Conservation (phyloP, 2,797 vertebrate species). For the Oceanodroma leucorhoa region DNA sequence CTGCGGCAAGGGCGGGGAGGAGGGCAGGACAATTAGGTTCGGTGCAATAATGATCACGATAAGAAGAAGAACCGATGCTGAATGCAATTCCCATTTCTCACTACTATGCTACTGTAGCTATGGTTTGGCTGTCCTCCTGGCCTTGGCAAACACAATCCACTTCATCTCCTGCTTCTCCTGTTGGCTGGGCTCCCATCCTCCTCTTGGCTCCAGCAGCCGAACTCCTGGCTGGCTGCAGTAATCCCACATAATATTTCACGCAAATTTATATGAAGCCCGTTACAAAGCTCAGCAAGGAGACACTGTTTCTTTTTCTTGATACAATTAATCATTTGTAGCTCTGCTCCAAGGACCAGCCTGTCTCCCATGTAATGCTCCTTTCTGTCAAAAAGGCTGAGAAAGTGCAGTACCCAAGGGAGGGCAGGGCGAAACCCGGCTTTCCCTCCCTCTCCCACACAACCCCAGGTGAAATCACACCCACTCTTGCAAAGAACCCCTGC, state of each 20-base stretch:
- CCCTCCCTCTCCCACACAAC: background rate
- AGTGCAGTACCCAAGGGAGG: background rate
- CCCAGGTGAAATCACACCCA: background rate
- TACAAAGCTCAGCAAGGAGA: constrained; percentile 72
- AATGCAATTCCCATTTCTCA: constrained; percentile 40
- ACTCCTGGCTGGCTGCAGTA: constrained; percentile 68
- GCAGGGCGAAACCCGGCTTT: background rate
- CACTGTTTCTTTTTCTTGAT: constrained; percentile 71
- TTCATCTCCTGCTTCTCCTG: constrained; percentile 71
- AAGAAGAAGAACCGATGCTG: background rate
- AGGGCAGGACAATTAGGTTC: background rate
- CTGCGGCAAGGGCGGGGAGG: background rate
- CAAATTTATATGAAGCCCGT: constrained; percentile 71
- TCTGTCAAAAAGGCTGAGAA: constrained; percentile 1
- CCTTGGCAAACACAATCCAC: constrained; percentile 62
- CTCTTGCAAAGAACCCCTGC: background rate
- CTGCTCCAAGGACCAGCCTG: constrained; percentile 21
- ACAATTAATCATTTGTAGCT: constrained; percentile 73
- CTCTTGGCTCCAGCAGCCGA: constrained; percentile 61
- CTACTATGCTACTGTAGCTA: constrained; percentile 51
- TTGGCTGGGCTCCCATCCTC: constrained; percentile 65
- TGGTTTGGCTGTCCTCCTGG: constrained; percentile 64
- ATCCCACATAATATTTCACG: constrained; percentile 78
- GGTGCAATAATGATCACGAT: background rate
- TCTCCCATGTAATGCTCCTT: constrained; percentile 15